Evolutionary conservation across 2,113 vertebrate genomes (phyloP).

Genomic region (Chrysochloris asiatica): DNA sequence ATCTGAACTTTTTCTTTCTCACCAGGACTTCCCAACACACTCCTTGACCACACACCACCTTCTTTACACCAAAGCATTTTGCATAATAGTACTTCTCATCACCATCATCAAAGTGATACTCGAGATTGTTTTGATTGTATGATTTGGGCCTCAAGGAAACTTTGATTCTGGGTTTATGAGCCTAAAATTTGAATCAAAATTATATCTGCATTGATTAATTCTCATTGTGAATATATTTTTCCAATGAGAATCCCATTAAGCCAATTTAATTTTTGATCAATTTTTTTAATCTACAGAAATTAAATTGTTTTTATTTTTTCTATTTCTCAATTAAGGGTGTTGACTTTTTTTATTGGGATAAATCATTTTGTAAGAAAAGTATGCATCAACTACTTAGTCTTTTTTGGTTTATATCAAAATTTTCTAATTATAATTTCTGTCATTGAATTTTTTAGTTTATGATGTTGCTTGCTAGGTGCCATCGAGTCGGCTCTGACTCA

Average conservation of each 20-base stretch:
- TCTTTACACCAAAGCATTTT: background rate
- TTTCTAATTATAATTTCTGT: background rate
- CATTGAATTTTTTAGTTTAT: constrained; percentile 7
- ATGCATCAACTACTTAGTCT: background rate
- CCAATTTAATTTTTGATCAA: constrained; percentile 46
- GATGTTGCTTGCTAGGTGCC: no score
- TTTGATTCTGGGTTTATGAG: constrained; percentile 33
- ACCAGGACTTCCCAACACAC: background rate
- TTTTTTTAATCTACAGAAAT: constrained; percentile 16
- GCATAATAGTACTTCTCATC: background rate
- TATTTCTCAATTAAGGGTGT: constrained; percentile 34
- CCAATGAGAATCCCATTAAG: constrained; percentile 43
- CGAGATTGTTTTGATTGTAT: background rate
- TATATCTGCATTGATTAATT: background rate
- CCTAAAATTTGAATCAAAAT: constrained; percentile 38
- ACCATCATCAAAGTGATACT: background rate
- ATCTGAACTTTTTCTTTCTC: background rate
- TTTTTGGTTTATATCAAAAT: constrained; percentile 16
- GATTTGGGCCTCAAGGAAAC: background rate
- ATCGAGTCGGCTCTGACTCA: no score
- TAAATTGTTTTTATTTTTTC: constrained; percentile 19
- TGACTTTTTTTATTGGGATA: constrained; percentile 24
- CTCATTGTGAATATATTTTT: constrained; percentile 51
- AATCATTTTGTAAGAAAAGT: constrained; percentile 50
- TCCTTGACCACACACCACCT: background rate